Conservation (phyloP, 2,888 invertebrate genomes). For the Proisotoma minuta region DNA sequence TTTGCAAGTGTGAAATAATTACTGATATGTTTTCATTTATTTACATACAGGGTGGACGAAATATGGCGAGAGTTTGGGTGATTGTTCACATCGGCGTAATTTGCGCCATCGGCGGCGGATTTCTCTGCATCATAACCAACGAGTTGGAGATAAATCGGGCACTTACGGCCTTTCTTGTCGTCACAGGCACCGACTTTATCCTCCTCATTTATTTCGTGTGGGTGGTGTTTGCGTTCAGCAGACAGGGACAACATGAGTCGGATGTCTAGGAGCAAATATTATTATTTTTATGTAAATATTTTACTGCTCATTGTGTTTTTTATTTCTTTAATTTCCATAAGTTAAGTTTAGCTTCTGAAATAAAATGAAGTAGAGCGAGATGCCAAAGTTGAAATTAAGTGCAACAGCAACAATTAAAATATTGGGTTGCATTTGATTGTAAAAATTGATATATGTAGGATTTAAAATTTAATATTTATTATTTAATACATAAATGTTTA, state of each 20-base stretch:
- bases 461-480: too few relatives aligned
- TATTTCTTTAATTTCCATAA: too few relatives aligned
- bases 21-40: too few relatives aligned
- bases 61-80: conserved; percentile 46
- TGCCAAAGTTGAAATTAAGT: too few relatives aligned
- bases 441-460: too few relatives aligned
- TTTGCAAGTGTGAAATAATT: too few relatives aligned
- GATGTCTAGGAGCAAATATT: neutral
- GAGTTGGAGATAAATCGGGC: conserved; percentile 44
- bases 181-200: conserved; percentile 43
- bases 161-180: conserved; percentile 39
- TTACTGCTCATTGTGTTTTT: neutral
- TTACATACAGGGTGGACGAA: conserved; percentile 43
- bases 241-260: conserved; percentile 23
- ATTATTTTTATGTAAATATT: neutral
- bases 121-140: conserved; percentile 46
- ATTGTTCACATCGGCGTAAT: conserved; percentile 44
- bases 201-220: conserved; percentile 45
- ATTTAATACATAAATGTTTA: too few relatives aligned
- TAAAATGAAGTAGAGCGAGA: too few relatives aligned
- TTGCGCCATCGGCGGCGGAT: conserved; percentile 45
- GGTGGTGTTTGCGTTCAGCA: conserved; percentile 44
- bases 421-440: too few relatives aligned
- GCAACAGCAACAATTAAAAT: too few relatives aligned
- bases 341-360: too few relatives aligned